phyloP scores from a whole-genome alignment of 2,113 vertebrate genomes.

The Phalacrocorax carbo region DNA sequence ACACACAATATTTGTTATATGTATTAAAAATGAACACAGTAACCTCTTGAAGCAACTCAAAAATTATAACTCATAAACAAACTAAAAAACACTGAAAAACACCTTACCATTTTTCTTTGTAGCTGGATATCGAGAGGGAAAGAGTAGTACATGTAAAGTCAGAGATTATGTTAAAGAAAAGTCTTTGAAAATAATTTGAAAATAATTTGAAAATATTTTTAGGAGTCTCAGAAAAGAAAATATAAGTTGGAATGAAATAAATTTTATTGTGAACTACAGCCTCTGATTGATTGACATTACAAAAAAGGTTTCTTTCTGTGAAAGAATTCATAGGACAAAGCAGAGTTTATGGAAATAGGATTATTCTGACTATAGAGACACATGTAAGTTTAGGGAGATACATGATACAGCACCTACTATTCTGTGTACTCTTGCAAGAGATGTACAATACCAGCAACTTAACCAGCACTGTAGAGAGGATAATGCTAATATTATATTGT shows the following conservation, averaged over 20 bases:
- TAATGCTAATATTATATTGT: neutral
- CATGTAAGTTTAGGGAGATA: neutral
- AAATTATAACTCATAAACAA: neutral
- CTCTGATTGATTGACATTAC: neutral
- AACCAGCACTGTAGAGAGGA: neutral
- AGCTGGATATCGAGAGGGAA: neutral
- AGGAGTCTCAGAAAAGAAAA: neutral
- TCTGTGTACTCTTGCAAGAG: neutral
- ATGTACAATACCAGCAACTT: neutral
- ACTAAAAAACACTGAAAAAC: neutral
- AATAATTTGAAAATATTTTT: neutral
- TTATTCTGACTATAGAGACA: neutral
- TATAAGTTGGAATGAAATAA: neutral
- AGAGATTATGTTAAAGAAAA: neutral
- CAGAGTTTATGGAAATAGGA: neutral
- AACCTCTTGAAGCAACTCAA: neutral
- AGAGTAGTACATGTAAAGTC: neutral
- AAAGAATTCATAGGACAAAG: neutral
- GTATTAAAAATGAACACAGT: neutral
- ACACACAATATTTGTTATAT: neutral
- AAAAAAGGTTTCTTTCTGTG: neutral
- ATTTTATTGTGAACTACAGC: rapidly evolving
- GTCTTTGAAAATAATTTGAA: neutral
- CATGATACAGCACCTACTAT: neutral
- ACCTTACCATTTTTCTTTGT: neutral